Conservation (phyloP, 2,888 invertebrate genomes). For the Agrotis ipsilon region DNA sequence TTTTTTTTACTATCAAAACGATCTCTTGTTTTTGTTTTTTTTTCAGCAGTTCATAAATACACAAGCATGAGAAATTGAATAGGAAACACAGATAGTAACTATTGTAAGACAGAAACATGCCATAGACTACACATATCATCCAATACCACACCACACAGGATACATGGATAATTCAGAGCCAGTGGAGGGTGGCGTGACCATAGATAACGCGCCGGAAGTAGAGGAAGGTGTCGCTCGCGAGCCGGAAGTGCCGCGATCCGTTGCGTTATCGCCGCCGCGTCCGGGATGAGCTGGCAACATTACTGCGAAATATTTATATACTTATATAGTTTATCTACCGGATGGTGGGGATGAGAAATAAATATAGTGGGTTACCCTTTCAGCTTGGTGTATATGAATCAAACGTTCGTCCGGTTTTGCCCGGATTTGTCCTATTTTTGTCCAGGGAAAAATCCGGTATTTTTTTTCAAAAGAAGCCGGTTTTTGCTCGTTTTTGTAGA, state of each 20-base stretch:
- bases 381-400: conserved; percentile 26
- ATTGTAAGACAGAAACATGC: conserved; percentile 12
- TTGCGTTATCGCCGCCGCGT: conserved; percentile 72
- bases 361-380: conserved; percentile 32
- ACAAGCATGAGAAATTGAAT: background rate
- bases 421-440: conserved; percentile 22
- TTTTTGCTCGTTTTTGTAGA: background rate
- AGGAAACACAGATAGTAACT: conserved; percentile 7
- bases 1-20: background rate
- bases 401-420: conserved; percentile 22
- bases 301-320: conserved; percentile 51
- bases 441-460: conserved; percentile 1
- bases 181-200: conserved; percentile 61
- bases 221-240: conserved; percentile 73
- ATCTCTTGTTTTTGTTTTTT: background rate
- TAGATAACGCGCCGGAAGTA: conserved; percentile 73
- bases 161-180: conserved; percentile 60
- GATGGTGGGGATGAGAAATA: conserved; percentile 22
- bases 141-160: conserved; percentile 43
- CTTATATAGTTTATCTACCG: conserved; percentile 43
- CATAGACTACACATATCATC: conserved; percentile 28
- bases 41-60: background rate
- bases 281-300: conserved; percentile 58
- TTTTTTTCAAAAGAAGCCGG: conserved; percentile 26
- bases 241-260: conserved; percentile 71